Evolutionary conservation across 2,113 vertebrate genomes (phyloP), one percentile per base, ranked within the genome.

Genomic region (Megalops atlanticus): DNA sequence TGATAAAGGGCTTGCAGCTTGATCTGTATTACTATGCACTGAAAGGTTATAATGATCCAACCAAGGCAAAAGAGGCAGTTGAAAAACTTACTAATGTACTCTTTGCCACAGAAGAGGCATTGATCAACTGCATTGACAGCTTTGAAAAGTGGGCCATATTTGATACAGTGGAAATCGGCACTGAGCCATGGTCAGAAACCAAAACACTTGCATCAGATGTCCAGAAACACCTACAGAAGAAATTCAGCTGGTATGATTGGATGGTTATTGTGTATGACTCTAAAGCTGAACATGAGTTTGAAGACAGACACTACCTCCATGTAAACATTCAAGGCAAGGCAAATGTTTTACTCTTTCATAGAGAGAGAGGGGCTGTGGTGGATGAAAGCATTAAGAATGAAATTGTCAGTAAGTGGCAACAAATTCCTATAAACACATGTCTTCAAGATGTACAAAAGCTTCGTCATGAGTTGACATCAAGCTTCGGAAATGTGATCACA

Each of bases 231-330:
- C 18, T 78, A 58, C 21, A 68, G 4, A 58, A 64, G 4, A 78
- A 78, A 36, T 78, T 38, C 24, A 31, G 36, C 54, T 78, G 77
- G 77, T 78, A 64, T 38, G 77, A 64, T 5, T 78, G 77, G 77
- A 36, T 58, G 15, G 77, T 68, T 64, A 38, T 64, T 64, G 77
- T 40, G 35, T 64, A 64, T 39, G 38, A 39, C 6, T 33, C 7
- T 3, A 35, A 71, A 33, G 69, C 27, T 8, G n/a, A 11, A 27
- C 5, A 35, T 33, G 15, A 35, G 6, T 35, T 33, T 35, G 69
- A 33, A n/a, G 27, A 33, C 43, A 45, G 74, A 31, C 21, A 45
- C 24, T 47, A 24, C n/a, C 24, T 47, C 2, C 27, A 27, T 45
- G 18, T 74, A 1, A 74, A 15, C 43, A n/a, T 45, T 31, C 74